phyloP scores from a whole-genome alignment of 2,113 vertebrate species.

The rat (Rattus norvegicus) region GRCr8 NC_086020.1:168017001-168017500 shows the following conservation, averaged over 20 bases:
- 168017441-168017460: neutral
- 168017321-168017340: neutral
- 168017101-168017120: neutral
- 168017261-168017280: neutral
- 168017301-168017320: neutral
- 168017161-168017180: neutral
- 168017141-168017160: neutral
- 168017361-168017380: neutral
- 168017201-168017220: neutral
- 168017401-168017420: neutral
- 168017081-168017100: neutral
- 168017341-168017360: neutral
- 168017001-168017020: neutral
- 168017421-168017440: constrained; percentile 7
- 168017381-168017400: neutral
- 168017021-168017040: neutral
- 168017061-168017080: neutral
- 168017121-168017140: neutral
- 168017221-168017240: neutral
- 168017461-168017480: neutral
- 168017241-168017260: neutral
- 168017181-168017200: neutral
- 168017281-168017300: neutral
- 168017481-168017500: neutral
- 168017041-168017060: constrained; percentile 5